A percentile compares a stretch with the other conserved stretches of the same genome.
phyloP scores from a whole-genome alignment of 1,140 invertebrate genomes.

The Calycopis cecrops region DNA sequence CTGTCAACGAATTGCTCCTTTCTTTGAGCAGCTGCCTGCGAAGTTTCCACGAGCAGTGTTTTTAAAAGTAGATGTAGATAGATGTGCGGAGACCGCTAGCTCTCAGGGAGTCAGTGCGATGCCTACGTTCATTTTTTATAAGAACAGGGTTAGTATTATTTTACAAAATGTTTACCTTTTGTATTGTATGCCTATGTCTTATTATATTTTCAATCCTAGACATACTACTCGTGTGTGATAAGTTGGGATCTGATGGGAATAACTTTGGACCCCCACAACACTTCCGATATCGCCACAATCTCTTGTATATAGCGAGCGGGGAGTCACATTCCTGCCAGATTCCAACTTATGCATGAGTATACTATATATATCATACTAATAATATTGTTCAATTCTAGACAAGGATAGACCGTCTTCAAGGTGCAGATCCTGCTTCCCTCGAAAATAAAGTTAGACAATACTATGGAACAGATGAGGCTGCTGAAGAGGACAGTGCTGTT shows the following conservation, averaged over 20 bases:
- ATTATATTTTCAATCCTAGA: too few species aligned
- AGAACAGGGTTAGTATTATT: constrained; percentile 80
- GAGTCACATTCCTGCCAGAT: too few species aligned
- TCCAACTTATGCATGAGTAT: too few species aligned
- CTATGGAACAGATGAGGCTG: constrained; percentile 82
- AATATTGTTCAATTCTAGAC: constrained; percentile 65
- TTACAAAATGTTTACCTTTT: too few species aligned
- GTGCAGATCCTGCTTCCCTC: constrained; percentile 87
- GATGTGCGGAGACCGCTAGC: constrained; percentile 89
- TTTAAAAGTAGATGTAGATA: constrained; percentile 95
- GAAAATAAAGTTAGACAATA: constrained; percentile 94
- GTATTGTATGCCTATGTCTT: neutral
- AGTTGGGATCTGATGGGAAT: too few species aligned
- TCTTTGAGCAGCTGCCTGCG: constrained; percentile 89
- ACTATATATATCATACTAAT: too few species aligned
- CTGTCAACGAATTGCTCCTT: constrained; percentile 92
- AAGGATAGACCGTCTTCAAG: constrained; percentile 88
- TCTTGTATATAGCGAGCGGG: too few species aligned
- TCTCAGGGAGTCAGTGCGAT: constrained; percentile 93
- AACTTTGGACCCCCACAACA: too few species aligned
- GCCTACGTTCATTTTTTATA: constrained; percentile 98
- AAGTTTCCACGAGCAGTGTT: constrained; percentile 94
- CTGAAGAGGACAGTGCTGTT: constrained; percentile 79
- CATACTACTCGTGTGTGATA: too few species aligned
- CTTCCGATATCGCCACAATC: too few species aligned